phyloP scores from a whole-genome alignment of 2,113 vertebrate genomes.

The Rhea americana region DNA sequence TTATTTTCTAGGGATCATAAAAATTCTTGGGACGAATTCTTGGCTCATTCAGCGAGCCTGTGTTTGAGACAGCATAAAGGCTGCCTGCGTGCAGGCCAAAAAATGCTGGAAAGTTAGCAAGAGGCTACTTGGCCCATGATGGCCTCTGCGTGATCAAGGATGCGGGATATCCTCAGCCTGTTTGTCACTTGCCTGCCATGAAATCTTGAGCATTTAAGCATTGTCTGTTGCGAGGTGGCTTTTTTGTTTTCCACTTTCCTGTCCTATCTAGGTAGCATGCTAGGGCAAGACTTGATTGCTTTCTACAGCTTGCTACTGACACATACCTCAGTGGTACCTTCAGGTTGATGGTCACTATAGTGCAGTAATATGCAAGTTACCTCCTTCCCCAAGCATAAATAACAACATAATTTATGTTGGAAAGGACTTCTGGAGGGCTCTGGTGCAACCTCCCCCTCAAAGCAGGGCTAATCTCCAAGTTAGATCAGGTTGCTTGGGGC shows the following conservation, averaged over 20 bases:
- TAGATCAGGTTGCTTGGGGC: neutral
- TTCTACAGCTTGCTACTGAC: neutral
- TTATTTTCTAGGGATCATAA: constrained; percentile 59
- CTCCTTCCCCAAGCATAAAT: accelerated
- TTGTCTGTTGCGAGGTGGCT: accelerated
- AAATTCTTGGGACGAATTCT: constrained; percentile 48
- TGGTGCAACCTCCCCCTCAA: neutral
- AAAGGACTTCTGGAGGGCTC: neutral
- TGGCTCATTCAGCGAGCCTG: neutral
- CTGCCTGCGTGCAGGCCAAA: neutral
- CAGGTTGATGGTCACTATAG: neutral
- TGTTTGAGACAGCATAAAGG: neutral
- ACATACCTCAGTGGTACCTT: neutral
- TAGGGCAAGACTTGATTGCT: neutral
- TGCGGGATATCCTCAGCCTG: accelerated
- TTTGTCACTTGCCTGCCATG: accelerated
- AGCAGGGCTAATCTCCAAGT: neutral
- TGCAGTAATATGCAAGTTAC: accelerated
- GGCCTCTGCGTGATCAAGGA: neutral
- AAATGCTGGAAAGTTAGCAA: neutral
- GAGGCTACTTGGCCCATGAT: neutral
- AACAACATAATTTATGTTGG: accelerated
- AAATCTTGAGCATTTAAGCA: neutral
- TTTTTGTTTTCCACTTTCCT: neutral
- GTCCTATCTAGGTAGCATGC: neutral